A percentile compares a stretch with the other conserved stretches of the same genome.
Conservation (phyloP, 2,888 invertebrate species). For the Protophormia terraenovae region DNA sequence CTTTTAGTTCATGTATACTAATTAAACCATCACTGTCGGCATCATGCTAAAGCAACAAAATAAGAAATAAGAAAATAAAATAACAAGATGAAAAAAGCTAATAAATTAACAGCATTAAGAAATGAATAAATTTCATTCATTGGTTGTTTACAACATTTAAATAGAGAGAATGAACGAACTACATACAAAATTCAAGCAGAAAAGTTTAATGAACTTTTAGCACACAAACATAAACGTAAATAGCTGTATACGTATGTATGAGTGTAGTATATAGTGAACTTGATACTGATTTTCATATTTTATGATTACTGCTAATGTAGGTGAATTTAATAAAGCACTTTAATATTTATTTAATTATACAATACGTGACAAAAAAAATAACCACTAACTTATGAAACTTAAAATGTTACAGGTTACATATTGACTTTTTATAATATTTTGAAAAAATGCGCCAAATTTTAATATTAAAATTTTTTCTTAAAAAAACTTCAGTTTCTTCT, state of each 20-base stretch:
- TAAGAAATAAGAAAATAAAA: neutral
- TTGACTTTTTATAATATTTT: too few relatives aligned
- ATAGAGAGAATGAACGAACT: neutral
- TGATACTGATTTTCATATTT: neutral
- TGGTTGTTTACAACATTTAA: neutral
- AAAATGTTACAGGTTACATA: too few relatives aligned
- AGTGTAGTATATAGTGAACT: neutral
- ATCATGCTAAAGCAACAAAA: constrained; percentile 84
- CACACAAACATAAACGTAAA: neutral
- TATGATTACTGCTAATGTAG: neutral
- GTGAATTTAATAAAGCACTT: neutral
- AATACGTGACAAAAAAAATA: neutral
- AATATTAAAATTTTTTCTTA: too few relatives aligned
- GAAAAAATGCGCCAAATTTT: too few relatives aligned
- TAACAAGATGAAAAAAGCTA: neutral
- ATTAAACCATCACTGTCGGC: constrained; percentile 87
- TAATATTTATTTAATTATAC: neutral
- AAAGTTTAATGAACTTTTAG: constrained; percentile 39
- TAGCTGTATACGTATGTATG: neutral
- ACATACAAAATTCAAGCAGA: neutral
- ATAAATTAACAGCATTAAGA: neutral
- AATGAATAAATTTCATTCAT: neutral
- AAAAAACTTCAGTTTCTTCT: too few relatives aligned
- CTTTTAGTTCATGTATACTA: constrained; percentile 85
- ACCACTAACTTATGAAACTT: neutral